Base-by-base conservation (phyloP, 2,888 invertebrate species). In the Oeneis ivallda region DNA sequence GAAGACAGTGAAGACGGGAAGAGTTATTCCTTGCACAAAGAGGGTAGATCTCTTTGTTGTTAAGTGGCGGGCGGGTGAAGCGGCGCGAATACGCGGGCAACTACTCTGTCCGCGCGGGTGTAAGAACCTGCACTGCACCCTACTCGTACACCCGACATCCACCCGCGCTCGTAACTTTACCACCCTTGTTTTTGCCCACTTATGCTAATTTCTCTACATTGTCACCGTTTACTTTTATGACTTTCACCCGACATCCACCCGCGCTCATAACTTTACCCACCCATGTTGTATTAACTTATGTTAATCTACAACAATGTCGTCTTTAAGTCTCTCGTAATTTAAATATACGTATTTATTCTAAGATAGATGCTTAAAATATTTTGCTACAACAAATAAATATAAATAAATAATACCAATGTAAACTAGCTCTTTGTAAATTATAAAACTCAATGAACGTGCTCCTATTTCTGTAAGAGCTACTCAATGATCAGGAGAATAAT, bases 31-130 rank as follows among this genome's bases (percentile, higher is more conserved):
- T 89, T 85, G 80, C 87, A 88, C 87, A 89, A 89, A 89, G 91
- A 87, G 87, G 85, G 85, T 86, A 86, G 84, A 87, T 87, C 85
- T 89, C 89, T 91, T 89, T 90, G 89, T 90, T 86, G 87, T 86
- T 86, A 88, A 90, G 89, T 90, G 89, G 87, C 84, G 78, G 78
- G 77, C 82, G 85, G 85, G 80, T 82, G 47, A 15, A 84, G 85
- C 80, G 79, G 83, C 47, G 47, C 17, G 47, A 88, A 85, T 87
- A 86, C 84, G 57, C 85, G 86, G 84, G 88, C 86, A 88, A 87
- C 87, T 89, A 90, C 87, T 88, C 86, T 87, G 89, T 89, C 83
- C 80, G 86, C 84, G 17, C 17, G 84, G 86, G 88, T 85, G 87
- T 84, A 87, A 85, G 87, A 87, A 85, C 86, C 88, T 86, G 85